A percentile compares a stretch with the other conserved stretches of the same genome.
Evolutionary conservation across 2,113 vertebrate genomes (phyloP).

Genomic region (Tetrao urogallus): DNA sequence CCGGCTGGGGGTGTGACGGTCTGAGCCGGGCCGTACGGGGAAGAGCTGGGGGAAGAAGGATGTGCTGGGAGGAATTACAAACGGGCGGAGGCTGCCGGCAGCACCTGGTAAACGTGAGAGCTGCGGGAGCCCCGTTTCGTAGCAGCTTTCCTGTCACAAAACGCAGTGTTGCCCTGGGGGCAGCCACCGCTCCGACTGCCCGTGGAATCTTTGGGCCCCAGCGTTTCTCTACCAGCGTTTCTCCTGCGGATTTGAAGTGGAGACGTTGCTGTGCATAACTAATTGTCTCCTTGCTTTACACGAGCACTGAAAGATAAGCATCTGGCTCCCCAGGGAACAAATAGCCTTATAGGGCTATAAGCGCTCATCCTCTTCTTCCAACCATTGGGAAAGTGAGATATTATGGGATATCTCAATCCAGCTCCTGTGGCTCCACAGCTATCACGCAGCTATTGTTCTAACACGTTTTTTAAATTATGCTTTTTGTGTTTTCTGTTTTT

Average conservation of each 20-base stretch:
- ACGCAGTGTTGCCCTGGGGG: accelerated
- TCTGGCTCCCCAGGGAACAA: background rate
- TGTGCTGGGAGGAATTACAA: too few relatives aligned
- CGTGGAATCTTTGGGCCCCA: accelerated
- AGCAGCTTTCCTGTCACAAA: too few relatives aligned
- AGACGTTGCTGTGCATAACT: background rate
- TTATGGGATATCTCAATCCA: too few relatives aligned
- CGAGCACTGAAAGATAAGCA: accelerated
- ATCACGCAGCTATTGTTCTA: background rate
- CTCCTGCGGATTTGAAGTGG: background rate
- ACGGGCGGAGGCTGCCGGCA: too few relatives aligned
- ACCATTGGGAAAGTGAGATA: background rate
- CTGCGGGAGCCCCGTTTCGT: too few relatives aligned
- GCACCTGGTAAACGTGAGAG: too few relatives aligned
- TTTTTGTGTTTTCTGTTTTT: background rate
- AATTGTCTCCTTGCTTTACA: background rate
- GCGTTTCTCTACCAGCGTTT: background rate
- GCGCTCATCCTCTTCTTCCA: accelerated
- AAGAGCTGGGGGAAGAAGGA: too few relatives aligned
- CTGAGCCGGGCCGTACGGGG: too few relatives aligned
- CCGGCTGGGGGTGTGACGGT: too few relatives aligned
- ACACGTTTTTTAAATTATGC: background rate
- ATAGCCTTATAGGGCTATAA: background rate
- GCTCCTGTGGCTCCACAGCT: too few relatives aligned
- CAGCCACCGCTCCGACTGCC: accelerated